A percentile compares a stretch with the other conserved stretches of the same genome.
Evolutionary conservation across 2,113 vertebrate genomes (phyloP).

Genomic region (Mesitornis unicolor): DNA sequence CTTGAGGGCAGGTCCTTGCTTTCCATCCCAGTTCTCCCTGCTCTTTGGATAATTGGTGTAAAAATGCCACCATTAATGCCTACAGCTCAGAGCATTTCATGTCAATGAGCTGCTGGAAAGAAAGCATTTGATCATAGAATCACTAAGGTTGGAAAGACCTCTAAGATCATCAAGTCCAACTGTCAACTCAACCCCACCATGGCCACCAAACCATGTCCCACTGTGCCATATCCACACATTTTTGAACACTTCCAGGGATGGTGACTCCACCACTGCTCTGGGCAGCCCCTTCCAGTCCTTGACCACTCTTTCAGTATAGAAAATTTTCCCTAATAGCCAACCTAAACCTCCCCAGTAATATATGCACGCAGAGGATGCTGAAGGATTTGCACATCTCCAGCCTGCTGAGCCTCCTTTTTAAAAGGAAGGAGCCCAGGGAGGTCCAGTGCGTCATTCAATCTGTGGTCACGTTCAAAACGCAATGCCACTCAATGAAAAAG

Average conservation of each 20-base stretch:
- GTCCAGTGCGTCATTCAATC: not conserved
- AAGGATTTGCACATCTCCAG: not conserved
- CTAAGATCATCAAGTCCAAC: too few relatives aligned
- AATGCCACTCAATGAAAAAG: fast-evolving
- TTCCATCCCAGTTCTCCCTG: not conserved
- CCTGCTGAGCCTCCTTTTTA: too few relatives aligned
- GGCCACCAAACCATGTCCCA: too few relatives aligned
- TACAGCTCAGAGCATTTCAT: not conserved
- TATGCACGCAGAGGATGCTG: not conserved
- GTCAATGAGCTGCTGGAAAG: not conserved
- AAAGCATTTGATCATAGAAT: not conserved
- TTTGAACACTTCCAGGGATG: too few relatives aligned
- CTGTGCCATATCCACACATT: too few relatives aligned
- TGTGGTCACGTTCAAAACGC: fast-evolving
- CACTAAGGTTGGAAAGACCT: too few relatives aligned
- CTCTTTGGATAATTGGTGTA: not conserved
- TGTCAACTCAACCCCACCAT: too few relatives aligned
- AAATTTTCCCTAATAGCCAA: too few relatives aligned
- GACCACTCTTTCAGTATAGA: too few relatives aligned
- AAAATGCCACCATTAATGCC: not conserved
- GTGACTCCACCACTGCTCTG: too few relatives aligned
- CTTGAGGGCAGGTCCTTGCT: not conserved
- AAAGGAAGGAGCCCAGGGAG: not conserved
- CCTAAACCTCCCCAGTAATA: too few relatives aligned
- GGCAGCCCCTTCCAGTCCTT: too few relatives aligned